Base-by-base conservation (phyloP, 1,140 invertebrate genomes). In the Tribolium castaneum region DNA sequence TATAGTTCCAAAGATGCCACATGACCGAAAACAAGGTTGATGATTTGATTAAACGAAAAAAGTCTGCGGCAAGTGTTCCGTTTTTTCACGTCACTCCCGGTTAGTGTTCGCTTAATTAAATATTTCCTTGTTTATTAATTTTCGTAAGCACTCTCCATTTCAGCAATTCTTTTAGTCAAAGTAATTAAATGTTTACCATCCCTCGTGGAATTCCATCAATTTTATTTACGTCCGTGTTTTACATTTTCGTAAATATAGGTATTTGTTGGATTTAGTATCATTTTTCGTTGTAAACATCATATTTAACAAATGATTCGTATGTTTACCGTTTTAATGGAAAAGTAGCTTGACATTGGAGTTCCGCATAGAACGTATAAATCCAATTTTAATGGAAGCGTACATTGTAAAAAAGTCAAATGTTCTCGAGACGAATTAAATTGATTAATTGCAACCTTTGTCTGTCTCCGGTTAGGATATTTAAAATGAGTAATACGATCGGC, bases 391-490 rank as follows among this genome's bases (percentile, higher is more conserved):
- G 51, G 34, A 30, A 54, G 6, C 12, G 50, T 45, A 45, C 22
- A 13, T 22, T 35, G 14, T 72, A 75, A 54, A 62, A 19, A 75
- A 75, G 72, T 1, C 10, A 70, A 50, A 51, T 51, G 50, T 56
- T 52, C 35, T 14, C 30, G 16, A 75, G n/a, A 76, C 62, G 25
- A 76, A 52, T 76, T 76, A 51, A 76, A 76, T 76, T 76, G 75
- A 76, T 76, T 76, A 76, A 76, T 76, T 51, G 35, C 39, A 76
- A 76, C 13, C 49, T 66, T 70, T 76, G 22, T 51, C 39, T 70
- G 45, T 72, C 51, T 25, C 25, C 34, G 34, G 13, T 22, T 10
- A 56, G 16, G 59, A 39, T 66, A 73, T 78, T 78, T 74, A 74
- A 74, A 74, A 72, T 78, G 70, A 78, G 50, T 45, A 59, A 78